These are phyloP conservation scores for Lamproptera curius DNA, from an alignment of 2,888 invertebrate genomes.

Conservation along the genomic window DNA sequence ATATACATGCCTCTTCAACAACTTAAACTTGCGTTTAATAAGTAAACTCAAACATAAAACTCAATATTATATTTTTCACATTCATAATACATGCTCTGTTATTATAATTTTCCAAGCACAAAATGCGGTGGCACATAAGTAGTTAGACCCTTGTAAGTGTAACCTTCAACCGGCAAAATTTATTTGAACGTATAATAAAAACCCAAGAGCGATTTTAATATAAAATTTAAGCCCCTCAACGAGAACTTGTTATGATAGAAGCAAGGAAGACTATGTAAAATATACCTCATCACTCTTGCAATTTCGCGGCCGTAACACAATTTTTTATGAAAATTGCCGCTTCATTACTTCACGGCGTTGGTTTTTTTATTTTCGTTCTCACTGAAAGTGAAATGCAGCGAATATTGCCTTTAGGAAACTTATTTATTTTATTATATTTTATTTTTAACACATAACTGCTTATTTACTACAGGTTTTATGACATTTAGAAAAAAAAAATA, in stretches of 20 bases:
- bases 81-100: no score
- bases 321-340: conserved; percentile 28
- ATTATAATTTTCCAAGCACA: no score
- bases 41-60: no score
- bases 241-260: conserved; percentile 9
- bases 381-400: conserved; percentile 7
- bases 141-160: no score
- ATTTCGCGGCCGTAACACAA: conserved; percentile 26
- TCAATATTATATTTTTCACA: no score
- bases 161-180: no score
- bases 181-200: background rate
- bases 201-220: conserved; percentile 9
- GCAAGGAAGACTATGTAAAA: conserved; percentile 14
- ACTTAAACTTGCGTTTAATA: no score
- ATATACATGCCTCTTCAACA: no score
- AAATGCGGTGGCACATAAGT: no score
- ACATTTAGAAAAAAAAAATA: no score
- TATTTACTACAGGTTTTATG: no score
- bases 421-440: background rate
- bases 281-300: conserved; percentile 27
- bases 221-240: conserved; percentile 6
- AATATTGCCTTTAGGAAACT: background rate
- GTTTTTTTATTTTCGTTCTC: conserved; percentile 30
- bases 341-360: conserved; percentile 27
- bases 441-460: background rate